Evolutionary conservation across 2,797 vertebrate species (phyloP), one percentile per base, ranked within the genome.

Genomic region (Pteronotus mesoamericanus): DNA sequence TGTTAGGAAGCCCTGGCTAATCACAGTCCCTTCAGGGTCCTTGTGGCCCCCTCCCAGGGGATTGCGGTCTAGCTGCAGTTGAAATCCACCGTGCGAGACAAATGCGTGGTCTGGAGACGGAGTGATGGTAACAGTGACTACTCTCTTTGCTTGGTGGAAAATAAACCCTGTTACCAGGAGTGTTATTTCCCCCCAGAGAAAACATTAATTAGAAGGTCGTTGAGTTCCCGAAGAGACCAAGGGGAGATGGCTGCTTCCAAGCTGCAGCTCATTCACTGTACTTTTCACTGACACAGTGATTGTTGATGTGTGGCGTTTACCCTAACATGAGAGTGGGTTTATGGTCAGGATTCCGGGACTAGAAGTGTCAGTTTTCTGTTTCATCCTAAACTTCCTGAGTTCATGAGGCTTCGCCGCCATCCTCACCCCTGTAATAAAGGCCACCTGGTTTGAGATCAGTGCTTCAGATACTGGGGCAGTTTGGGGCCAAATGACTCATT

Each of bases 211-310:
- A 42, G 48, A 32, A 15, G 6, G 68, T 32, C 0, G 1, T 4
- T 86, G 26, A 84, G n/a, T 57, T 44, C 61, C 42, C 34, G 44
- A 61, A 69, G 57, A 89, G 18, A 21, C 9, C 2, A 0, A 10
- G 6, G 7, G 37, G 24, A 22, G 32, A 10, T 21, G n/a, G 12
- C 69, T 11, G 6, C 44, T 68, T 86, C 51, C 66, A 61, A 42
- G 9, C 0, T 4, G 3, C 57, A 55, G 24, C 6, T 22, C n/a
- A 5, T 15, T 44, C 48, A 0, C 26, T 22, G 83, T 9, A 0
- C 32, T 14, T 84, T 29, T 18, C 21, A 53, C 48, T 39, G 9
- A 3, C 2, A 1, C 44, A 3, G 3, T 3, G 44, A 12, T 18
- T 37, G 3, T 19, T 46, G 12, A 42, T 42, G 29, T 66, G 12